phyloP scores from a whole-genome alignment of 2,797 vertebrate species.

The Hyperoplus immaculatus region DNA sequence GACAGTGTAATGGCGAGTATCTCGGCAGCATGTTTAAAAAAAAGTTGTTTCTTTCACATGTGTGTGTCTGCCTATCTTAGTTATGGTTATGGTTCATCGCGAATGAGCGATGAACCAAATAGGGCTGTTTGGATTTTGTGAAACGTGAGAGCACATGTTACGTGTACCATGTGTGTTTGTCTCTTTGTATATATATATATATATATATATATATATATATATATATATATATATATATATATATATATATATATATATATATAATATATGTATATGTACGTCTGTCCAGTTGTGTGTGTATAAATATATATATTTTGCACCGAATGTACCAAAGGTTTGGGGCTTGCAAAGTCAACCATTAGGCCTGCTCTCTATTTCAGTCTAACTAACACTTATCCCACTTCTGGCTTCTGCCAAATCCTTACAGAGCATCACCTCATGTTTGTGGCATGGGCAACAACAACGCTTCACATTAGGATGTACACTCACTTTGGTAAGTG shows the following conservation, averaged over 20 bases:
- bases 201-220: too few relatives aligned
- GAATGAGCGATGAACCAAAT: constrained; percentile 60
- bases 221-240: constrained; percentile 65
- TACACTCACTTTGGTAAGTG: constrained; percentile 38
- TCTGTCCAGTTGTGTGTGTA: constrained; percentile 87
- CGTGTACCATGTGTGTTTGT: constrained; percentile 79
- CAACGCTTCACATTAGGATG: constrained; percentile 47
- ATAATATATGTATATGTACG: constrained; percentile 84
- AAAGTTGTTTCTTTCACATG: constrained; percentile 60
- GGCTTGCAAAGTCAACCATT: constrained; percentile 79
- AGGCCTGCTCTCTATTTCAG: constrained; percentile 71
- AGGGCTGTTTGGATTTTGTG: constrained; percentile 76
- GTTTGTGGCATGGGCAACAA: constrained; percentile 62
- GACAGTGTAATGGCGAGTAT: constrained; percentile 64
- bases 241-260: constrained; percentile 81
- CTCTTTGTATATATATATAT: constrained; percentile 84
- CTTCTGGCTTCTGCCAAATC: constrained; percentile 39
- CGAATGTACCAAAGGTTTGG: constrained; percentile 94
- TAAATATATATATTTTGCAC: constrained; percentile 93
- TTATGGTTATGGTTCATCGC: constrained; percentile 65
- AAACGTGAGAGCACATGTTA: constrained; percentile 78
- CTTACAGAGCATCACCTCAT: constrained; percentile 55
- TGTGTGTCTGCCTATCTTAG: constrained; percentile 76
- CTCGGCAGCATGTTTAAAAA: constrained; percentile 72
- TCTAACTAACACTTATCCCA: constrained; percentile 59